Evolutionary conservation across 2,113 vertebrate species (phyloP), one percentile per base, ranked within the genome.

Genomic region (Benitochromis conjunctus): DNA sequence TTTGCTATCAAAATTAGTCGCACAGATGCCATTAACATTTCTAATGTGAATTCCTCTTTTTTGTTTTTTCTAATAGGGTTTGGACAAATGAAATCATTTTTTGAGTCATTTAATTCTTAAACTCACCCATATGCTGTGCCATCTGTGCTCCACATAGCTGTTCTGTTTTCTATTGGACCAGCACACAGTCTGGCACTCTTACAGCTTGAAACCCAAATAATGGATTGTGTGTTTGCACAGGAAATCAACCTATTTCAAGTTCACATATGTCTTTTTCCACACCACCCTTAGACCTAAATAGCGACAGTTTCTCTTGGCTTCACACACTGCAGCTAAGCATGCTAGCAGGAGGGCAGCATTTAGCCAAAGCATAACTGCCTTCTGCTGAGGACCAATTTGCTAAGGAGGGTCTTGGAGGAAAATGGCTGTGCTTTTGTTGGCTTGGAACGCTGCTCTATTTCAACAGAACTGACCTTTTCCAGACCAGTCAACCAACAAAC

Each of bases 381-480:
- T 88, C 79, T 88, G 92, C 96, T 91, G 94, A 88, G 89, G 97
- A 89, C 71, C 89, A 77, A 31, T 80, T 87, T 84, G 38, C 48
- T 66, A 46, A 79, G 51, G 56, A 85, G 60, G 78, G 77, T 90
- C 69, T 80, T 51, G 81, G 41, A 87, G 96, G 96, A 97, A 96
- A 95, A 93, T 60, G 95, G 92, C 58, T 89, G 96, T 97, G 97
- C 97, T 97, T 97, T 93, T 94, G 95, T 97, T 97, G 97, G 97
- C 97, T 95, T 87, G 92, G 91, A 24, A 2, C 8, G 94, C 86
- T 38, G 55, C 82, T 96, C 88, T 92, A 95, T 58, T 71, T 82
- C 88, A 96, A 96, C 96, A 96, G 96, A 96, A 95, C 82, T 93
- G 95, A 96, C 36, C 92, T 95, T 97, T 97, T 97, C 95, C 96